phyloP scores from a whole-genome alignment of 2,113 vertebrate genomes.

The Trachemys scripta region DNA sequence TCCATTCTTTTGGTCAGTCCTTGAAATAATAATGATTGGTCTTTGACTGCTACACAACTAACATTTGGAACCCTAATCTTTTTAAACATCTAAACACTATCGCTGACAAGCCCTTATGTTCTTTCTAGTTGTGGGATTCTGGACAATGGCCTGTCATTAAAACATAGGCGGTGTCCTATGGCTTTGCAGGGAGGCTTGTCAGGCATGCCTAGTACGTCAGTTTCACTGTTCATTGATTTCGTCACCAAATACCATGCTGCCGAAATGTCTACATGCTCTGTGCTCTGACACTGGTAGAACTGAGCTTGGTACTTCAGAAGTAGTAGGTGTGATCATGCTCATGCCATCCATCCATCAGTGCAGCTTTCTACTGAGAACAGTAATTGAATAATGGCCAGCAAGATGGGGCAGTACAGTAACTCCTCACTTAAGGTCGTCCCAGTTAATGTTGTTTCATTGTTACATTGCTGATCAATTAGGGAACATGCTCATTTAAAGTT shows the following conservation, averaged over 20 bases:
- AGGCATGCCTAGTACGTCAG: not conserved
- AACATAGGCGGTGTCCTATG: not conserved
- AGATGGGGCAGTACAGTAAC: not conserved
- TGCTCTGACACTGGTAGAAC: not conserved
- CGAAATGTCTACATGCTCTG: not conserved
- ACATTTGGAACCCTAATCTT: not conserved
- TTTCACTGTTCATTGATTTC: not conserved
- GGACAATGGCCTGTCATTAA: not conserved
- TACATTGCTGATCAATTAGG: too few species aligned
- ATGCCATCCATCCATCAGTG: not conserved
- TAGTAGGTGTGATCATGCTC: not conserved
- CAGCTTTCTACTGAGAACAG: not conserved
- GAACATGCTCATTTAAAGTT: too few species aligned
- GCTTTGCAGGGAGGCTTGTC: not conserved
- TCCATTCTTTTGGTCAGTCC: not conserved
- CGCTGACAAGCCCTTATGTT: not conserved
- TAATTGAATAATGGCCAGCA: fast-evolving
- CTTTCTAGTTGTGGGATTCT: not conserved
- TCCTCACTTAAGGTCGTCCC: too few species aligned
- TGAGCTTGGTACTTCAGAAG: not conserved
- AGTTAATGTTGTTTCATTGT: too few species aligned
- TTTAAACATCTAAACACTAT: not conserved
- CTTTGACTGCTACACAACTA: not conserved
- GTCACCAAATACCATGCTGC: not conserved
- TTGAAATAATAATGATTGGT: fast-evolving